A percentile compares a stretch with the other conserved stretches of the same genome.
phyloP scores from a whole-genome alignment of 2,113 vertebrate species.

The Mesembrinibis cayennensis region DNA sequence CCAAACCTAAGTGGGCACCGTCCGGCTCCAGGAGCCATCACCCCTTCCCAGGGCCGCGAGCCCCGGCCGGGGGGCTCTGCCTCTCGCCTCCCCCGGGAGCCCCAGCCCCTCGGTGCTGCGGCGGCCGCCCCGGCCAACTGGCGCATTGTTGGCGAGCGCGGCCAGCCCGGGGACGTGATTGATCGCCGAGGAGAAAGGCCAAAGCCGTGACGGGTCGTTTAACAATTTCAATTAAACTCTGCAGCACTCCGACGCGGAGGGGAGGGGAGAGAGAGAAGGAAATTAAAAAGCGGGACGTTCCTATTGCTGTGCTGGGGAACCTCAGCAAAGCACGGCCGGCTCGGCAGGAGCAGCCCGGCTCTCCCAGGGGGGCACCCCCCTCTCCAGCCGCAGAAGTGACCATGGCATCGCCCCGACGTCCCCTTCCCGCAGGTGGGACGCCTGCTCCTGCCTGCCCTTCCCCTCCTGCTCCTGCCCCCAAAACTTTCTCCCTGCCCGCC shows the following conservation, averaged over 20 bases:
- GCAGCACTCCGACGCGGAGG: background rate
- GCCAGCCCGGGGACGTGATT: slow-evolving; percentile 48
- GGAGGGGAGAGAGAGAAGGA: slow-evolving; percentile 21
- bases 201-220: slow-evolving; percentile 65
- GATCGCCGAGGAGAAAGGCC: slow-evolving; percentile 61
- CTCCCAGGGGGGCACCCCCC: background rate
- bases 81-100: fast-evolving
- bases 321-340: background rate
- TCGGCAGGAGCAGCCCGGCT: background rate
- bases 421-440: background rate
- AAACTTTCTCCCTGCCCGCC: background rate
- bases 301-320: background rate
- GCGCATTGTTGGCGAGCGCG: slow-evolving; percentile 41
- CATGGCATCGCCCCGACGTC: fast-evolving
- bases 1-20: fast-evolving
- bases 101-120: background rate
- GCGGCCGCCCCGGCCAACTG: background rate
- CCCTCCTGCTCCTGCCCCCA: background rate
- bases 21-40: background rate
- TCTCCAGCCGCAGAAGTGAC: background rate
- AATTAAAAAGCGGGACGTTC: slow-evolving; percentile 16
- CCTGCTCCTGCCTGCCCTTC: background rate
- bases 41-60: background rate
- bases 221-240: slow-evolving; percentile 72
- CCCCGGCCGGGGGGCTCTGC: background rate